These are phyloP conservation scores for Oscheius sp. DNA, from an alignment of 2,888 invertebrate species.

Conservation along the genomic window DNA sequence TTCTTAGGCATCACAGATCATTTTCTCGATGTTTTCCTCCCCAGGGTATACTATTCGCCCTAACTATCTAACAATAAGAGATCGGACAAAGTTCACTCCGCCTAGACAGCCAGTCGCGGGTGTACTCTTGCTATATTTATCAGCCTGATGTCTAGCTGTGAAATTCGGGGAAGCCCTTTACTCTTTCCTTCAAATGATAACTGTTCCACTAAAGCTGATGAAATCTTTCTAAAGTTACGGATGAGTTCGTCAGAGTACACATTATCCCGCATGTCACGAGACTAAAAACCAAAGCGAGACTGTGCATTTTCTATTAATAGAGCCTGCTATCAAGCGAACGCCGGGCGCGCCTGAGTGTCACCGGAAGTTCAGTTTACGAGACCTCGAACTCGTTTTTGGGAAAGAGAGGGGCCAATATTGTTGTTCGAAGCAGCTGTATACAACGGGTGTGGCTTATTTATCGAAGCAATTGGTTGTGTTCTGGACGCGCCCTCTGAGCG, in stretches of 20 bases:
- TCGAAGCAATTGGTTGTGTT: no score
- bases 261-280: background rate
- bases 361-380: background rate
- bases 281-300: background rate
- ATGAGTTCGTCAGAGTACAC: background rate
- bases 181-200: background rate
- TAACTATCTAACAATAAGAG: background rate
- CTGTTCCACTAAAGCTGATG: conserved; percentile 1
- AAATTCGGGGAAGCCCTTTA: conserved; percentile 15
- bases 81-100: conserved; percentile 13
- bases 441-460: no score
- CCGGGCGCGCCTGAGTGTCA: background rate
- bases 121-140: conserved; percentile 1
- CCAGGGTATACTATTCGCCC: no score
- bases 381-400: no score
- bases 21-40: no score
- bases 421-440: no score
- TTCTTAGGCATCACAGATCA: no score
- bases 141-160: background rate
- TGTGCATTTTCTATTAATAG: background rate
- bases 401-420: background rate
- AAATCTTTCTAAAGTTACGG: conserved; percentile 7
- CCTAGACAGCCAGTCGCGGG: background rate
- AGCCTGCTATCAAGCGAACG: conserved; percentile 3
- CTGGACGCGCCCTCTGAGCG: no score